Conservation (phyloP, 1,140 invertebrate genomes). For the Prorops nasuta region DNA sequence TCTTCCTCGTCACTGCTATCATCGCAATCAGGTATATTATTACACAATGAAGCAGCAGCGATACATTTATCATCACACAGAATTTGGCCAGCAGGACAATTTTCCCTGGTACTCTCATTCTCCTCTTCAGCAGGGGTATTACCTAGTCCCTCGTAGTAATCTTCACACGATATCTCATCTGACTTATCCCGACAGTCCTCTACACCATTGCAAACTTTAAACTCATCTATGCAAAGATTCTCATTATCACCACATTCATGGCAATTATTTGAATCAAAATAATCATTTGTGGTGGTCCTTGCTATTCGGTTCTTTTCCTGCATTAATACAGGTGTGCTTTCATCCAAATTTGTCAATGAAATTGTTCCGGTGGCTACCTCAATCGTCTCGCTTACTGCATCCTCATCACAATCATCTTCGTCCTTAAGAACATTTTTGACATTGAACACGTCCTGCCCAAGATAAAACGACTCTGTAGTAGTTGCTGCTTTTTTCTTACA, state of each 20-base stretch:
- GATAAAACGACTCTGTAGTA: too few species aligned
- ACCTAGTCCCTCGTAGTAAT: too few species aligned
- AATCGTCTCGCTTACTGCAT: not conserved
- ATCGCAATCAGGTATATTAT: constrained; percentile 48
- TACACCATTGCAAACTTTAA: constrained; percentile 49
- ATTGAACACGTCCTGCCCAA: too few species aligned
- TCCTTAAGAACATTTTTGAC: too few species aligned
- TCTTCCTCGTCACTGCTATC: constrained; percentile 54
- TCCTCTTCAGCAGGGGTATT: too few species aligned
- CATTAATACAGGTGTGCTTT: too few species aligned
- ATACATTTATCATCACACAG: constrained; percentile 55
- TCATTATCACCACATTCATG: constrained; percentile 16
- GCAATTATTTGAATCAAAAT: not conserved
- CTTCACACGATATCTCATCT: constrained; percentile 52
- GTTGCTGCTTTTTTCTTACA: too few species aligned
- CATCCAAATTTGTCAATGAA: too few species aligned
- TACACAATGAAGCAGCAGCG: constrained; percentile 43
- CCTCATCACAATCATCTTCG: not conserved
- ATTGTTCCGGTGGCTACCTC: not conserved
- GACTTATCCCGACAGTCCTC: constrained; percentile 51
- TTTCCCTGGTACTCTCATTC: too few species aligned
- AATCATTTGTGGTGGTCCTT: not conserved
- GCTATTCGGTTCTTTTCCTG: not conserved
- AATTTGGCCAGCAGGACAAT: constrained; percentile 54
- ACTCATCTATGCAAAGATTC: constrained; percentile 43